phyloP scores from a whole-genome alignment of 2,113 vertebrate species.

The Leucoraja erinaceus region DNA sequence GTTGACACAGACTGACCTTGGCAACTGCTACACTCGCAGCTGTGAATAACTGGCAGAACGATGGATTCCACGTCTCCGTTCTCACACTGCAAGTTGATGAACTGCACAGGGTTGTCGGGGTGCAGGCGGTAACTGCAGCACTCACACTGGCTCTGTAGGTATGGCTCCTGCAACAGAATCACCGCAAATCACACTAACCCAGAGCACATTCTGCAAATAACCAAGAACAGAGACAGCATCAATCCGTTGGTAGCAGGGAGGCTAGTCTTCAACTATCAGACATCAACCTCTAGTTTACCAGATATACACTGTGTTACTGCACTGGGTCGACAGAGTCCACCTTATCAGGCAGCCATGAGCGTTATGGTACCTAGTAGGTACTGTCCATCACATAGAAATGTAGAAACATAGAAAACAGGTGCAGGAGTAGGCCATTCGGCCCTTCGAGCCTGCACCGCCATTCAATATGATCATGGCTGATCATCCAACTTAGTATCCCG shows the following conservation, averaged over 20 bases:
- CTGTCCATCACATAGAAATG: too few relatives aligned
- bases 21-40: slow-evolving; percentile 79
- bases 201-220: not conserved
- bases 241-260: not conserved
- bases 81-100: slow-evolving; percentile 67
- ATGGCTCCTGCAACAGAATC: slow-evolving; percentile 64
- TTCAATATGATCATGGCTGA: too few relatives aligned
- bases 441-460: too few relatives aligned
- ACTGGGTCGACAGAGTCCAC: too few relatives aligned
- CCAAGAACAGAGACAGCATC: not conserved
- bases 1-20: slow-evolving; percentile 58
- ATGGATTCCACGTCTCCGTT: slow-evolving; percentile 62
- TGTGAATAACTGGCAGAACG: slow-evolving; percentile 74
- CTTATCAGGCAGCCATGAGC: too few relatives aligned
- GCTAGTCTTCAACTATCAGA: too few relatives aligned
- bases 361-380: too few relatives aligned
- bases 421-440: too few relatives aligned
- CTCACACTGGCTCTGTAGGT: slow-evolving; percentile 70
- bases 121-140: slow-evolving; percentile 82
- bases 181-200: not conserved
- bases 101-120: slow-evolving; percentile 64
- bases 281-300: too few relatives aligned
- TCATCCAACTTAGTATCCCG: too few relatives aligned
- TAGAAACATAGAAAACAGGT: too few relatives aligned
- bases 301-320: too few relatives aligned